phyloP scores from a whole-genome alignment of 2,888 invertebrate species.

The Malachius bipustulatus region DNA sequence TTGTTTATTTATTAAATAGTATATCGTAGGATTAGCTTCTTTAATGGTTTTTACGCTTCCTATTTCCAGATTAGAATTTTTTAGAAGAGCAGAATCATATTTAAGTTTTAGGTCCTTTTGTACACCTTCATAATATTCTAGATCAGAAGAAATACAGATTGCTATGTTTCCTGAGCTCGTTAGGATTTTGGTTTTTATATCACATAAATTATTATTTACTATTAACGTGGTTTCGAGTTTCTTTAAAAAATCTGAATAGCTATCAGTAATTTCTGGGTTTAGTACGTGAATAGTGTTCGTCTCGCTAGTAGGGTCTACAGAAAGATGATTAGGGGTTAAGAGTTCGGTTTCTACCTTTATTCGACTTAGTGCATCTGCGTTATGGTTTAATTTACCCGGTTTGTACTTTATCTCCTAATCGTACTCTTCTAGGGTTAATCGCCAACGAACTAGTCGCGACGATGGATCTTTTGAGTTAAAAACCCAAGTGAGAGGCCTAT shows the following conservation, averaged over 20 bases:
- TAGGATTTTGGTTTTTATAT: too few species aligned
- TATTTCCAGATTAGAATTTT: slow-evolving; percentile 1
- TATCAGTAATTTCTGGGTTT: too few species aligned
- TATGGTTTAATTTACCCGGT: slow-evolving; percentile 23
- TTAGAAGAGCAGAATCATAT: background rate
- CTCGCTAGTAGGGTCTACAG: too few species aligned
- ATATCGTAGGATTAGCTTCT: background rate
- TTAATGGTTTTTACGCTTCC: background rate
- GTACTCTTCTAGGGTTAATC: slow-evolving; percentile 25
- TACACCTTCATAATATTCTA: background rate
- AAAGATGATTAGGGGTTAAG: too few species aligned
- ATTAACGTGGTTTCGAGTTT: too few species aligned
- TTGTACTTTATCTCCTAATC: slow-evolving; percentile 25
- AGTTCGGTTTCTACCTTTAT: slow-evolving; percentile 9
- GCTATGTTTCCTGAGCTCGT: too few species aligned
- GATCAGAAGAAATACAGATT: background rate
- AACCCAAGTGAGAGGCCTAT: slow-evolving; percentile 28
- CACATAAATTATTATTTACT: too few species aligned
- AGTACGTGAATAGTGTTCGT: too few species aligned
- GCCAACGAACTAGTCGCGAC: slow-evolving; percentile 25
- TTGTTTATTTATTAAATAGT: slow-evolving; percentile 7
- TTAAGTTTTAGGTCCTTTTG: background rate
- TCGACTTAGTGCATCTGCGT: slow-evolving; percentile 20
- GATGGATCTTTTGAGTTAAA: slow-evolving; percentile 25
- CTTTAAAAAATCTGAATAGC: too few species aligned